Base-by-base conservation (phyloP, 2,797 vertebrate species). In the Furcifer pardalis region DNA sequence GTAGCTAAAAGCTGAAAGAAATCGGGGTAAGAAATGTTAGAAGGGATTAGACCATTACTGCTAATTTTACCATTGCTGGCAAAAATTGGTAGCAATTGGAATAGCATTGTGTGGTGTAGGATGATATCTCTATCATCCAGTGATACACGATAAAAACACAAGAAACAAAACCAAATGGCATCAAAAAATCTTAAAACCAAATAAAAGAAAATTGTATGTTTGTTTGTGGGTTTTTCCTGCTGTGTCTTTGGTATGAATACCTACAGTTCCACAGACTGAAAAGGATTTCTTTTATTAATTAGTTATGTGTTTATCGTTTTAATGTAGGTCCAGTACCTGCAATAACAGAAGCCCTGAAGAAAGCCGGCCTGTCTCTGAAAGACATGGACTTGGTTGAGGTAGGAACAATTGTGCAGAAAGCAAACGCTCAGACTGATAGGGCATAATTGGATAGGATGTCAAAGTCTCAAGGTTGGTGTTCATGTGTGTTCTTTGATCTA, bases 311-410 rank as follows among this genome's bases (percentile, higher is more conserved):
- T 30, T 35, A 6, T 68, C 1, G 15, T 77, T 83, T 91, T 88
- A 60, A 63, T 23, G 25, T 35, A 99, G 99, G 99, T 52, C 99
- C 99, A 4, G 98, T 99, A 63, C 96, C 97, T 91, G 98, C 98
- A 1, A 95, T 99, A 90, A 98, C 91, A 23, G 98, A 97, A 89
- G 98, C 97, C n/a, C 94, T 99, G 84, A 98, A 99, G 94, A 99
- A 98, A 95, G 95, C 98, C 0, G 97, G 98, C 2, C 94, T 98
- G 87, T 96, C 96, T 37, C 89, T 99, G 73, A 97, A 96, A 62
- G 98, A 99, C 94, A 99, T 99, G 97, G 98, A 99, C 94, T 95
- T 99, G 82, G 95, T 98, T 35, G 99, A 99, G 96, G 99, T 99
- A 89, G 96, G 95, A 84, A 77, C 12, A 6, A 68, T 37, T 15